Conservation (phyloP, 2,797 vertebrate genomes). For the Dallia pectoralis region DNA sequence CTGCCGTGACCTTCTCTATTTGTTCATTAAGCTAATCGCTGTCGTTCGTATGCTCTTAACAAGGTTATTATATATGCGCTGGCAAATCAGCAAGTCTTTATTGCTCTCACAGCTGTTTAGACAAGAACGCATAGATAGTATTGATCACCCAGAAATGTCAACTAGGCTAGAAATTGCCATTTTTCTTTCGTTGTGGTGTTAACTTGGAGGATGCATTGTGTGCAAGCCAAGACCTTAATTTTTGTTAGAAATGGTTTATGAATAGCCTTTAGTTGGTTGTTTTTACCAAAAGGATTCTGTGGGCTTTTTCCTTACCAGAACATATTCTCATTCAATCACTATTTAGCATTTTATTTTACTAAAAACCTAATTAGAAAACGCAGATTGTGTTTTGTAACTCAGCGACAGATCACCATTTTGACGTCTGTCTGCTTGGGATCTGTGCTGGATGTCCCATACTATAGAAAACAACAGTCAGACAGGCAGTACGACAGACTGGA, state of each 20-base stretch:
- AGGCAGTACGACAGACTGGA: too few species aligned
- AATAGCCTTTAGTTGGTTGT: background rate
- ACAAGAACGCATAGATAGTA: background rate
- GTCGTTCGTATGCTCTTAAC: background rate
- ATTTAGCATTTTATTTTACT: background rate
- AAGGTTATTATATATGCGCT: background rate
- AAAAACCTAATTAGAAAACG: background rate
- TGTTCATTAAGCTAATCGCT: background rate
- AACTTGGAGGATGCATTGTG: background rate
- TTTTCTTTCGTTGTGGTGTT: background rate
- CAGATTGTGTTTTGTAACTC: background rate
- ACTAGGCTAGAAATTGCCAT: background rate
- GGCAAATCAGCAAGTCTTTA: background rate
- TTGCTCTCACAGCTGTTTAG: background rate
- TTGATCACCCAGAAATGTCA: background rate
- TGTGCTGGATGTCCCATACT: background rate
- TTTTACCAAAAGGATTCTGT: background rate
- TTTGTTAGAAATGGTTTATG: background rate
- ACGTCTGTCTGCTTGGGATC: background rate
- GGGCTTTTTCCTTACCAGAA: background rate
- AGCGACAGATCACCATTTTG: background rate
- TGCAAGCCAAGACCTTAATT: background rate
- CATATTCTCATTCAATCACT: background rate
- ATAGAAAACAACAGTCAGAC: background rate
- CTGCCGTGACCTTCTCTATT: background rate